Percentiles rank a stretch among this genome's conserved stretches.
These are phyloP conservation scores for Microchirus variegatus DNA, from an alignment of 2,797 vertebrate genomes.

Conservation along the genomic window DNA sequence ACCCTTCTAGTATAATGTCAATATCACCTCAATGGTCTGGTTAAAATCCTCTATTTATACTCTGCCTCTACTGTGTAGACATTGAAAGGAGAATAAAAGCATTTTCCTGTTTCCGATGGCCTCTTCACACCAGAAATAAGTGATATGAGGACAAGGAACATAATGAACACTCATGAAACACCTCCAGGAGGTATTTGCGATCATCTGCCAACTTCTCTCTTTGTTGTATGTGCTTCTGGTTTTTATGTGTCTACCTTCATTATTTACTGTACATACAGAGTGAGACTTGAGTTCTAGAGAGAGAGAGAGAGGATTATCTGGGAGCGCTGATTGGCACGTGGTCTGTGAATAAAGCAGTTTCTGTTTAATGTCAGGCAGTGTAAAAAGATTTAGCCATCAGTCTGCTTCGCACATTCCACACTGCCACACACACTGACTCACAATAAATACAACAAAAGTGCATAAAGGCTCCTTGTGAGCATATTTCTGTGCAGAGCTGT, in stretches of 20 bases:
- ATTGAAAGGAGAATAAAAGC: constrained; percentile 23
- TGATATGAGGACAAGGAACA: constrained; percentile 5
- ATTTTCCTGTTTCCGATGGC: constrained; percentile 8
- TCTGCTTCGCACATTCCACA: constrained; percentile 15
- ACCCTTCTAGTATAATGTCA: constrained; percentile 63
- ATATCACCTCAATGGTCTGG: constrained; percentile 47
- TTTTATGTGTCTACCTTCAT: constrained; percentile 61
- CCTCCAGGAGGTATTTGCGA: constrained; percentile 14
- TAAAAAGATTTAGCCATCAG: constrained; percentile 19
- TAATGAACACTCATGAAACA: constrained; percentile 1
- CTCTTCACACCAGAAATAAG: constrained; percentile 21
- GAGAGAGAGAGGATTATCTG: constrained; percentile 18
- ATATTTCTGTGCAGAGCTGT: constrained; percentile 20
- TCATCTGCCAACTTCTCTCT: constrained; percentile 41
- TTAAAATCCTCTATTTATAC: constrained; percentile 18
- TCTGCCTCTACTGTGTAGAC: constrained; percentile 22
- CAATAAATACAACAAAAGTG: constrained; percentile 4
- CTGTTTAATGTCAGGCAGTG: constrained; percentile 34
- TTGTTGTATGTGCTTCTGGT: constrained; percentile 40
- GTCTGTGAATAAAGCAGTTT: constrained; percentile 35
- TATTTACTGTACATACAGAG: constrained; percentile 32
- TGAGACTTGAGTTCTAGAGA: constrained; percentile 30
- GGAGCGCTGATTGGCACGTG: constrained; percentile 49
- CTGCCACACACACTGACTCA: background rate
- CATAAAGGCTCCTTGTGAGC: background rate